phyloP scores from a whole-genome alignment of 2,888 invertebrate genomes.

The Cantharis nigra region DNA sequence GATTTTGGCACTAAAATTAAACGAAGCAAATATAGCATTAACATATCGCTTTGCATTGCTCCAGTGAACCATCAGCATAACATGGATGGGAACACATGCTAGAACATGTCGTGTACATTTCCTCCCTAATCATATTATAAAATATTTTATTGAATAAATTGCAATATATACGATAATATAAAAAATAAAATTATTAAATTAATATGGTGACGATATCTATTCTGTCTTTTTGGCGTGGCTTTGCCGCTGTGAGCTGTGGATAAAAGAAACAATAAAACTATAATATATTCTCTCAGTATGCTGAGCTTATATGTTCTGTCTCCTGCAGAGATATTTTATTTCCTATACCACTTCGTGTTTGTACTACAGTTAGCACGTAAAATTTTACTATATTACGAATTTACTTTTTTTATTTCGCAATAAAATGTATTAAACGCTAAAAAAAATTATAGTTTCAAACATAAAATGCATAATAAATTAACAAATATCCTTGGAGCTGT shows the following conservation, averaged over 20 bases:
- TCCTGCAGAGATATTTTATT: slow-evolving; percentile 1
- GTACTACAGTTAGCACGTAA: neutral
- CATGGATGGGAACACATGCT: neutral
- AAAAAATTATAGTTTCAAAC: neutral
- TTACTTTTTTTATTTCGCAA: neutral
- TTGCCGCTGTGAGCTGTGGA: neutral
- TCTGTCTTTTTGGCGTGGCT: neutral
- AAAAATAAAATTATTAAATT: neutral
- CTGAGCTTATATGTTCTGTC: slow-evolving; percentile 2
- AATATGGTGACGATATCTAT: neutral
- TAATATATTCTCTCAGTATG: neutral
- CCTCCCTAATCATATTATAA: neutral
- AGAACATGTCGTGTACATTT: neutral
- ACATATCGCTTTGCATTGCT: neutral
- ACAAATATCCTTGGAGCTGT: neutral
- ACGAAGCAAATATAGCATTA: neutral
- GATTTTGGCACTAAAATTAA: neutral
- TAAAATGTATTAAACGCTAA: neutral
- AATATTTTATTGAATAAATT: neutral
- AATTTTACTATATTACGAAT: slow-evolving; percentile 1
- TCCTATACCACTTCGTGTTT: neutral
- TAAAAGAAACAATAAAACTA: neutral
- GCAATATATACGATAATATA: neutral
- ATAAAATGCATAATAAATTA: neutral
- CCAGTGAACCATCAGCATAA: neutral